Evolutionary conservation across 1,140 invertebrate species (phyloP), one percentile per base, ranked within the genome.

Genomic region (Phymorhynchus buccinoides): DNA sequence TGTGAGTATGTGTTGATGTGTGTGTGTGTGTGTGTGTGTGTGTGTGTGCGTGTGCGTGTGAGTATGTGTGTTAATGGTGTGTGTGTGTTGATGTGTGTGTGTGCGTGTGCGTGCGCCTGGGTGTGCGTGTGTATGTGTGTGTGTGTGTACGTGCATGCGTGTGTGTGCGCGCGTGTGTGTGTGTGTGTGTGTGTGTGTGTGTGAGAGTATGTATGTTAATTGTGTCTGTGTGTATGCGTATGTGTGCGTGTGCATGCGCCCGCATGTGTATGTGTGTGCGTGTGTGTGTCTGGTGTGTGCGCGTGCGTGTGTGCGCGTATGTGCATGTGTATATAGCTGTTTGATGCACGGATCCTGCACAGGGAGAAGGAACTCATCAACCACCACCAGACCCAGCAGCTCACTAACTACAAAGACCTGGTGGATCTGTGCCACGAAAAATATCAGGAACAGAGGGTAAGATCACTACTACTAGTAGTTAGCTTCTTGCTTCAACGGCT

Each of bases 371-470:
- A 75, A 9, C 18, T 75, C 12, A 39, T 75, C 35, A 41, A 39
- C 37, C 7, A 16, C 37, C 73, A 75, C 32, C 73, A 75, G 37
- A 39, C 73, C 37, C 4, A 41, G 35, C 14, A 39, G 35, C 32
- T 75, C 73, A 75, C 4, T 37, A 75, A 41, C 73, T 75, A 75
- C 73, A 75, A 22, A 39, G 42, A 75, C 73, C 73, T 75, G 3
- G 73, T 75, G 35, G 73, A 75, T 16, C 7, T 41, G 12, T 75
- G 73, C 35, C 73, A 75, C 35, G 73, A 41, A 6, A 41, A 75
- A 27, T 75, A 75, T 27, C 73, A 75, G 73, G 73, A 75, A 22
- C 73, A 75, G 37, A 9, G 73, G 73, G 73, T 75, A 75, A 30
- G 56, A n/a, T n/a, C n/a, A n/a, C n/a, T n/a, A n/a, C n/a, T n/a